Evolutionary conservation across 2,888 invertebrate genomes (phyloP), one percentile per base, ranked within the genome.

Genomic region (Apamea crenata): DNA sequence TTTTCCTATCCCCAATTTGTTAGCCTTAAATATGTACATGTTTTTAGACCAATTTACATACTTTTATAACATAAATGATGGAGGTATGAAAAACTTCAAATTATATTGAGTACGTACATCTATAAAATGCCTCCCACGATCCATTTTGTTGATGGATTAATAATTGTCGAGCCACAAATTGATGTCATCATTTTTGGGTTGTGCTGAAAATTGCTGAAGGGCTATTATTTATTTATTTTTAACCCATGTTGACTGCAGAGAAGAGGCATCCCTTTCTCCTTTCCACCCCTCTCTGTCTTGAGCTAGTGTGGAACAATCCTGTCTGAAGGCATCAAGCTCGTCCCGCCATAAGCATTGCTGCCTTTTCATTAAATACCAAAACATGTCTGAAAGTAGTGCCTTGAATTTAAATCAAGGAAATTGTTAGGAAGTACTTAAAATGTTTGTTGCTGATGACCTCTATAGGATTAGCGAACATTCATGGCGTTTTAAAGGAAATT

Each of bases 1-100:
- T 85, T 87, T 82, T 68, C 50, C 61, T 47, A 66, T 29, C 70
- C 66, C 47, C 25, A 74, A 81, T 78, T 78, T 70, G 63, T 71
- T 76, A 81, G 75, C 70, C 56, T 85, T 18, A 70, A 75, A 50
- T 73, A 84, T 73, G 47, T 74, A 73, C 73, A 50, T 71, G 40
- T 68, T 84, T 74, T 61, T 36, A 68, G 65, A 32, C 36, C 81
- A 50, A 67, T 80, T 12, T 59, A 32, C 47, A 21, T 66, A 25
- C n/a, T 71, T 70, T 36, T 36, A 2, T 25, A 40, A 72, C 18
- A 8, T 65, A 18, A 32, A 44, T 65, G 1, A 18, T 18, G 18
- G 14, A n/a, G n/a, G 1, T 2, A 29, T 61, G 16, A 29, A 56
- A 29, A 61, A 29, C 7, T 29, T 61, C 29, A 61, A 61, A 61